These are phyloP conservation scores for Leptinotarsa rubiginosa DNA, from an alignment of 2,888 invertebrate species.

Conservation along the genomic window DNA sequence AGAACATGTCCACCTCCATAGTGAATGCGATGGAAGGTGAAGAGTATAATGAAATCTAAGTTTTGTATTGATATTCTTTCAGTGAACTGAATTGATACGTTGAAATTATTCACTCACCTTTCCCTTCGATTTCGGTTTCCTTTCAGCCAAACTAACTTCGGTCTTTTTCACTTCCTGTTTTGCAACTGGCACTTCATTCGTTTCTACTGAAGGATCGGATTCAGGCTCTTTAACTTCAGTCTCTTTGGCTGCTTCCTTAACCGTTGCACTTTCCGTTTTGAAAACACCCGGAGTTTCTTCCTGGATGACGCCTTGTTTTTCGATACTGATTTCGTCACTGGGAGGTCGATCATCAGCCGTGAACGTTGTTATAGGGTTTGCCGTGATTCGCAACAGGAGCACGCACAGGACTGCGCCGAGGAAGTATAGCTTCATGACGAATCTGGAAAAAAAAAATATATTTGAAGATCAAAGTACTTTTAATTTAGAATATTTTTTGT, in stretches of 20 bases:
- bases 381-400: conserved; percentile 53
- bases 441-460: conserved; percentile 34
- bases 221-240: conserved; percentile 36
- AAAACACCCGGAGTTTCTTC: conserved; percentile 57
- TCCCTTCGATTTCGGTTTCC: conserved; percentile 35
- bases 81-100: too few species aligned
- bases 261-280: conserved; percentile 34
- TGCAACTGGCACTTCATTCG: conserved; percentile 21
- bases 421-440: conserved; percentile 60
- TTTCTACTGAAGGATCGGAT: conserved; percentile 1
- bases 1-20: too few species aligned
- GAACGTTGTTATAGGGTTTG: conserved; percentile 54
- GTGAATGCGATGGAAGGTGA: too few species aligned
- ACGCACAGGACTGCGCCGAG: conserved; percentile 60
- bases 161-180: conserved; percentile 28
- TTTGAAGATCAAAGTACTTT: background rate
- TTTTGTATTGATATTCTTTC: too few species aligned
- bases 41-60: too few species aligned
- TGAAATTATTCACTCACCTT: conserved; percentile 28
- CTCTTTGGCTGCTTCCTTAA: conserved; percentile 17
- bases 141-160: conserved; percentile 10
- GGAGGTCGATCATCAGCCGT: conserved; percentile 46
- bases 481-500: too few species aligned
- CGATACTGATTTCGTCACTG: conserved; percentile 36
- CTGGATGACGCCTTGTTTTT: conserved; percentile 55